Base-by-base conservation (phyloP, 2,113 vertebrate species). In the Spermophilus dauricus region DNA sequence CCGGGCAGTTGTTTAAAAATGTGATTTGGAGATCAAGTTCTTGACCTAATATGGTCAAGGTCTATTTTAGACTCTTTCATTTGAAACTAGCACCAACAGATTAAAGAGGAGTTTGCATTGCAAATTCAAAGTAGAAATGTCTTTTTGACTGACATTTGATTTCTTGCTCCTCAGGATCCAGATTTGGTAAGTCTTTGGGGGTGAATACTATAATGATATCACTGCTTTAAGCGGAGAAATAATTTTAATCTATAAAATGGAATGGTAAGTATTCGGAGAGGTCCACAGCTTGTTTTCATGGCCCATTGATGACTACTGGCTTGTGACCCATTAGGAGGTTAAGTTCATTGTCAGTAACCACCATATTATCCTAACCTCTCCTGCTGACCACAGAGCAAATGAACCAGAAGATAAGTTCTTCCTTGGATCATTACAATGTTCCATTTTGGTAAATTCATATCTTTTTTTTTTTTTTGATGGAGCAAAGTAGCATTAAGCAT, bases 361-460 rank as follows among this genome's bases (percentile, higher is more conserved):
- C 85, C 90, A 61, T 90, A 96, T 97, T 97, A 97, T 97, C 94
- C 92, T 98, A 98, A 98, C 97, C 96, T 97, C 61, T 97, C 32
- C 77, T 84, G 86, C 87, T 96, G 90, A 92, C 95, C 92, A 95
- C 85, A 88, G 86, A 97, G 61, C 86, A 97, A 97, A 97, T 96
- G 97, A 97, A 92, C 96, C 95, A 97, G 96, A 94, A 96, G 73
- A 92, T 92, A 97, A 95, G 37, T 85, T 96, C 85, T 91, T 97
- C 77, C 56, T 28, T 96, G 91, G 96, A 75, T 96, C 97, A 96
- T 97, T 98, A 92, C 51, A 88, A 90, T 76, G 92, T 97, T 97
- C 94, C 96, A 95, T 95, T 97, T 97, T 96, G 86, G 92, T 28
- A 95, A 92, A 97, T 97, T 95, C 95, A 85, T 96, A 42, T 94